These are phyloP conservation scores for Bolborhynchus lineola DNA, from an alignment of 2,113 vertebrate genomes.

Conservation along the genomic window DNA sequence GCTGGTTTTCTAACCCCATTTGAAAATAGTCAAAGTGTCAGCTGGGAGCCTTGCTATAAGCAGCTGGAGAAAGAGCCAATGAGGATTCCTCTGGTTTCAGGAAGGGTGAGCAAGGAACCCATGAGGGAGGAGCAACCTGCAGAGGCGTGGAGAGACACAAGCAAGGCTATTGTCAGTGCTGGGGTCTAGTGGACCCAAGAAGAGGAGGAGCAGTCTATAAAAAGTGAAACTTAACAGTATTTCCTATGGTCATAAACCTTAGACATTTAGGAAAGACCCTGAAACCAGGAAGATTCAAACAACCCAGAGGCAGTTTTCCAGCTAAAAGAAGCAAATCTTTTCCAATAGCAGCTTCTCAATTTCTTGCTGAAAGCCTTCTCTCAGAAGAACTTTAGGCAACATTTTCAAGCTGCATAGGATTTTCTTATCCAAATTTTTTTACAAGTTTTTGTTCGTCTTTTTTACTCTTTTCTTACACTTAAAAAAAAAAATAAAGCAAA, in stretches of 20 bases:
- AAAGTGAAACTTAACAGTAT: neutral
- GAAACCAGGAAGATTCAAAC: neutral
- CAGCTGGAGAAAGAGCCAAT: neutral
- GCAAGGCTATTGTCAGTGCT: accelerated
- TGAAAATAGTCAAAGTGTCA: neutral
- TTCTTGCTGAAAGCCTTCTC: neutral
- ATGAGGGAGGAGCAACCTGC: neutral
- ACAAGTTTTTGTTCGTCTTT: neutral
- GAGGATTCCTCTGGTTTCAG: neutral
- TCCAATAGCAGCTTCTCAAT: neutral
- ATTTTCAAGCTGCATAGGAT: neutral
- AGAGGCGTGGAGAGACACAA: neutral
- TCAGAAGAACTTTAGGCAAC: neutral
- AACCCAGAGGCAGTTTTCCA: neutral
- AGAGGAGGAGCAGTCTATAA: neutral
- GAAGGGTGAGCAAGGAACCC: accelerated
- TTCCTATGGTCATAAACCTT: neutral
- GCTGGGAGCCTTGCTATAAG: neutral
- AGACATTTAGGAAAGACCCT: neutral
- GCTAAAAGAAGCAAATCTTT: neutral
- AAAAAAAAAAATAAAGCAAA: neutral
- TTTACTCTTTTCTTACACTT: neutral
- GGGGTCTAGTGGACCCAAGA: neutral
- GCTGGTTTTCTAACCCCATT: neutral
- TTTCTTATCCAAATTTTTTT: neutral